These are phyloP conservation scores for Epizoanthus rinbou DNA, from an alignment of 92 coral and sea anemone genomes.

Conservation along the genomic window DNA sequence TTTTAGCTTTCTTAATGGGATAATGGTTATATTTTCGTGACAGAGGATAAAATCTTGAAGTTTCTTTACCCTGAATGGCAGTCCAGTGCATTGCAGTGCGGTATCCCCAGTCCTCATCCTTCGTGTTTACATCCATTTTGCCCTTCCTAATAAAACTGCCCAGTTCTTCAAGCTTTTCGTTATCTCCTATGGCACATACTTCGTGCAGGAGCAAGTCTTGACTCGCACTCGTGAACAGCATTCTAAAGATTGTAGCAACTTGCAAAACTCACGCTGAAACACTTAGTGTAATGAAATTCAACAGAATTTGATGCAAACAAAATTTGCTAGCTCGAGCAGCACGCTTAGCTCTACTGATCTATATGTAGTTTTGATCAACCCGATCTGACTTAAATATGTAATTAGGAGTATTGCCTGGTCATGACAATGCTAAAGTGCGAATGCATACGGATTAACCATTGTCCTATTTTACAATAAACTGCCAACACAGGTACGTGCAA, in stretches of 20 bases:
- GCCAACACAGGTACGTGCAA: not conserved
- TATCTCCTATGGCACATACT: constrained; percentile 77
- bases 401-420: not conserved
- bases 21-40: not conserved
- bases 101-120: constrained; percentile 88
- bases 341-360: not conserved
- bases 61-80: constrained; percentile 70
- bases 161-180: constrained; percentile 78
- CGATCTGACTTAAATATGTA: not conserved
- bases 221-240: constrained; percentile 44
- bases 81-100: constrained; percentile 88
- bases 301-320: not conserved
- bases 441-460: not conserved
- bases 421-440: not conserved
- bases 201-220: constrained; percentile 82
- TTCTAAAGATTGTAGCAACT: not conserved
- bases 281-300: not conserved
- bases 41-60: not conserved
- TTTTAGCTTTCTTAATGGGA: no score
- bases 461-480: not conserved
- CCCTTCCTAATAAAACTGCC: constrained; percentile 75
- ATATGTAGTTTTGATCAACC: not conserved
- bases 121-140: constrained; percentile 75
- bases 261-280: no score
- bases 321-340: not conserved